phyloP scores from a whole-genome alignment of 1,140 invertebrate species.

The Cotesia glomerata region DNA sequence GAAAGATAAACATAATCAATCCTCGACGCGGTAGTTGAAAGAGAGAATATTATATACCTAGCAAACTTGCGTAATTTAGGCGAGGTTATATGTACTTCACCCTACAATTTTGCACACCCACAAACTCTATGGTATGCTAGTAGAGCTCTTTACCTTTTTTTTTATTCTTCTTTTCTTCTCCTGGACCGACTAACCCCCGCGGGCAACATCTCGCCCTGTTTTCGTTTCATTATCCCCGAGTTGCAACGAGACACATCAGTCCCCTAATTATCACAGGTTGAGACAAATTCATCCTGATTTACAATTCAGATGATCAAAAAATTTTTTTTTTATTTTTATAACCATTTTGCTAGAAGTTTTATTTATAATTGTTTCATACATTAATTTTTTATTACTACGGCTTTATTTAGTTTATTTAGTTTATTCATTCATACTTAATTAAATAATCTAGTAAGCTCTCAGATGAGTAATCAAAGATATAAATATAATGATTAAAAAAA shows the following conservation, averaged over 20 bases:
- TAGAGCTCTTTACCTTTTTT: not conserved
- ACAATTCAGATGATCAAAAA: not conserved
- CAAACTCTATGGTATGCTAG: not conserved
- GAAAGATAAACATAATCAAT: constrained; percentile 63
- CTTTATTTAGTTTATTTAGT: no score
- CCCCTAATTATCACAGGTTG: constrained; percentile 46
- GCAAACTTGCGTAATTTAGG: constrained; percentile 48
- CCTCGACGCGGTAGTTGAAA: constrained; percentile 43
- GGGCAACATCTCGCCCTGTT: constrained; percentile 42
- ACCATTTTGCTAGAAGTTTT: not conserved
- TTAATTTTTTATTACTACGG: no score
- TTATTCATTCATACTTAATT: no score
- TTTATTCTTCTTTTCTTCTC: not conserved
- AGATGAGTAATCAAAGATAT: no score
- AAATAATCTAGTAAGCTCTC: no score
- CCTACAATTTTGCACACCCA: not conserved
- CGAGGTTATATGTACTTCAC: constrained; percentile 9
- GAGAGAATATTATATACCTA: constrained; percentile 59
- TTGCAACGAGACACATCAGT: constrained; percentile 45
- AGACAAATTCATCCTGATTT: constrained; percentile 29
- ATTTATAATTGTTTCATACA: no score
- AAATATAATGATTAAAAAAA: no score
- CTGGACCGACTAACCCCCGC: constrained; percentile 11
- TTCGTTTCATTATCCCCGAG: constrained; percentile 57
- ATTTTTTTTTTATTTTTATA: not conserved